These are phyloP conservation scores for Athetis lepigone DNA, from an alignment of 2,888 invertebrate genomes.

Conservation along the genomic window DNA sequence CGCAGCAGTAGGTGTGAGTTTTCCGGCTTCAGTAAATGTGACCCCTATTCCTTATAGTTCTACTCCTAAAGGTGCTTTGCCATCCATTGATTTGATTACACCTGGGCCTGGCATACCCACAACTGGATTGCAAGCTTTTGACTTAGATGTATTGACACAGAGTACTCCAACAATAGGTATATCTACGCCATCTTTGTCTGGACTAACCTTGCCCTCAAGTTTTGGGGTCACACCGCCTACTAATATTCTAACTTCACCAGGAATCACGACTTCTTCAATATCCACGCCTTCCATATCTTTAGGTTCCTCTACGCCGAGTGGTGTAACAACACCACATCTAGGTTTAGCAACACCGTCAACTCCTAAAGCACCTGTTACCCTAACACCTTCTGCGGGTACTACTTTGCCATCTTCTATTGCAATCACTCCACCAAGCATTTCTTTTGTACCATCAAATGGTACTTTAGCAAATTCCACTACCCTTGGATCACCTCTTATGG, in stretches of 20 bases:
- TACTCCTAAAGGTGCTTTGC: no score
- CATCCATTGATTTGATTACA: no score
- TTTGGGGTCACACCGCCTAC: not conserved
- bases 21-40: no score
- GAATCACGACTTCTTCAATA: not conserved
- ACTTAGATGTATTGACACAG: no score
- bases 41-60: no score
- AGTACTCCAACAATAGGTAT: not conserved
- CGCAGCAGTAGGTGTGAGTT: no score
- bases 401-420: not conserved
- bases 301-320: not conserved
- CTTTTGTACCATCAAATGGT: not conserved
- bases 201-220: not conserved
- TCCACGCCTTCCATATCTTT: not conserved
- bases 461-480: not conserved
- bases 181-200: not conserved
- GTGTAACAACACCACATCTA: not conserved
- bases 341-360: conserved; percentile 2
- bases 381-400: not conserved
- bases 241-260: not conserved
- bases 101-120: no score
- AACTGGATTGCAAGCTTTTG: no score
- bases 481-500: conserved; percentile 1
- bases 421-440: not conserved
- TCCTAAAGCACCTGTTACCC: not conserved